Conservation (phyloP, 1,140 invertebrate genomes). For the Reticulitermes speratus region DNA sequence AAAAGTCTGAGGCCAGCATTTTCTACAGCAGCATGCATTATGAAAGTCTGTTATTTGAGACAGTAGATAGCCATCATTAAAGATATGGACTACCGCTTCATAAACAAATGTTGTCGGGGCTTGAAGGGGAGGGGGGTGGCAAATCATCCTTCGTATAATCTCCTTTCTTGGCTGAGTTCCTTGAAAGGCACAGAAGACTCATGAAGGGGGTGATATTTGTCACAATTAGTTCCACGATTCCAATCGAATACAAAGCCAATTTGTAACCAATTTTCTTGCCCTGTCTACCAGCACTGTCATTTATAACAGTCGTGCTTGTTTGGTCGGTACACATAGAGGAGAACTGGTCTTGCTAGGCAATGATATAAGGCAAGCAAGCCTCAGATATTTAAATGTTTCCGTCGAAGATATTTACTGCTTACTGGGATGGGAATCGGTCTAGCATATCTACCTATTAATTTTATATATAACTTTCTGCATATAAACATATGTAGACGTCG, state of each 20-base stretch:
- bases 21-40: neutral
- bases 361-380: neutral
- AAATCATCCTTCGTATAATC: neutral
- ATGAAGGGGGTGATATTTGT: neutral
- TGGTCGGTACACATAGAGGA: neutral
- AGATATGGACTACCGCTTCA: neutral
- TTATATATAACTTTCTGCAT: neutral
- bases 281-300: neutral
- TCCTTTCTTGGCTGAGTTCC: neutral
- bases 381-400: neutral
- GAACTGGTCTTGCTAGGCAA: neutral
- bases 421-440: neutral
- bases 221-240: slow-evolving; percentile 15
- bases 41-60: neutral
- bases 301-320: neutral
- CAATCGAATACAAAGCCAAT: slow-evolving; percentile 18
- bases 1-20: neutral
- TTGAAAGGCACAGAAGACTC: neutral
- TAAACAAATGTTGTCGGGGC: neutral
- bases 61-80: neutral
- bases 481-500: neutral
- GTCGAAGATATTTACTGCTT: neutral
- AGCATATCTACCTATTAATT: neutral
- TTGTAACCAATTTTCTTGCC: slow-evolving; percentile 2
- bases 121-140: neutral